Conservation (phyloP, 2,888 invertebrate genomes). For the Drosophila mulleri region DNA sequence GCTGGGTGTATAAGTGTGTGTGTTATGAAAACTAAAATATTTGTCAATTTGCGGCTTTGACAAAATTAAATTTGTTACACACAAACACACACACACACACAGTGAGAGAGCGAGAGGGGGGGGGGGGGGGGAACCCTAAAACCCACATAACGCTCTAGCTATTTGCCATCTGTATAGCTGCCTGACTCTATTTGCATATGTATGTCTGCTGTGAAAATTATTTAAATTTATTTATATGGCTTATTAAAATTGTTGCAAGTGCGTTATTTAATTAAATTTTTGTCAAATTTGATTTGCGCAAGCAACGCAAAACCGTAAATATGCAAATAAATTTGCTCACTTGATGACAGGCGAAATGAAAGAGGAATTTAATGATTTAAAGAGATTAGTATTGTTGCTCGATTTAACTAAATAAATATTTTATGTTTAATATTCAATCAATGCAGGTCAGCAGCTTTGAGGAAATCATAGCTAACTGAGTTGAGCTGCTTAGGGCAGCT, state of each 20-base stretch:
- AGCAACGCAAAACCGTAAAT: conserved; percentile 17
- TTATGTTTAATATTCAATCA: background rate
- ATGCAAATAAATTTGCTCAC: conserved; percentile 27
- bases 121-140: too few species aligned
- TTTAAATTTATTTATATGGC: conserved; percentile 75
- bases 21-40: conserved; percentile 77
- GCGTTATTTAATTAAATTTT: conserved; percentile 77
- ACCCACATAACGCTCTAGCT: conserved; percentile 10
- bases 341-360: conserved; percentile 24
- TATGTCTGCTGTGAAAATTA: conserved; percentile 31
- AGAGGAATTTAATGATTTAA: conserved; percentile 2
- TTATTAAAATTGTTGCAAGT: conserved; percentile 73
- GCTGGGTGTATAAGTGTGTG: conserved; percentile 11
- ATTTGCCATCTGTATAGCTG: conserved; percentile 34
- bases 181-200: conserved; percentile 7
- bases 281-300: conserved; percentile 66
- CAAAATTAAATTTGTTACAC: conserved; percentile 75
- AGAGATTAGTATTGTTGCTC: background rate
- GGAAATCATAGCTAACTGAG: background rate
- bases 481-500: background rate
- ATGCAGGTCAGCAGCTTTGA: background rate
- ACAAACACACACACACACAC: conserved; percentile 9
- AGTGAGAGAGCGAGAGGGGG: too few species aligned
- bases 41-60: conserved; percentile 76
- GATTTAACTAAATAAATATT: background rate